phyloP scores from a whole-genome alignment of 2,888 invertebrate genomes.

The Schizotus pectinicornis region DNA sequence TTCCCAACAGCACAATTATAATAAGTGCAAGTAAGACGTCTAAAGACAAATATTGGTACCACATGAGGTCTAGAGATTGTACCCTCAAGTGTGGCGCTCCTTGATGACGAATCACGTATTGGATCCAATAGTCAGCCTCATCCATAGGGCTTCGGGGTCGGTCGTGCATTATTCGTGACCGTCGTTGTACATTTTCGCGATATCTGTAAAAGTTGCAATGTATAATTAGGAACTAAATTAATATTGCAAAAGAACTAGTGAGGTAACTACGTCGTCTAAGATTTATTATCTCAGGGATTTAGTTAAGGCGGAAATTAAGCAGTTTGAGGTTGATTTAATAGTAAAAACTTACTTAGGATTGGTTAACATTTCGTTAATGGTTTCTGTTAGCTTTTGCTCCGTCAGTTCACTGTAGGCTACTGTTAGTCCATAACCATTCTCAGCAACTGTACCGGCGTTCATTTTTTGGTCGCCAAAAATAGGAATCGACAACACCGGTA shows the following conservation, averaged over 20 bases:
- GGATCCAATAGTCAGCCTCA: slow-evolving; percentile 14
- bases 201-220: slow-evolving; percentile 16
- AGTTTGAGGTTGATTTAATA: too few species aligned
- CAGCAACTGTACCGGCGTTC: not conserved
- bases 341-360: slow-evolving; percentile 24
- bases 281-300: too few species aligned
- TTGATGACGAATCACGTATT: slow-evolving; percentile 12
- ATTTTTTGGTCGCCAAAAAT: slow-evolving; percentile 26
- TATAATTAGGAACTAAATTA: too few species aligned
- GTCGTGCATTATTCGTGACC: slow-evolving; percentile 9
- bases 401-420: slow-evolving; percentile 10
- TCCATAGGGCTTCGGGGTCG: not conserved
- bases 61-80: slow-evolving; percentile 1
- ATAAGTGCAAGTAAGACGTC: too few species aligned
- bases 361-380: slow-evolving; percentile 22
- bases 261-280: too few species aligned
- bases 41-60: slow-evolving; percentile 3
- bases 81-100: slow-evolving; percentile 10
- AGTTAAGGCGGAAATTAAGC: too few species aligned
- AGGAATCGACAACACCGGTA: slow-evolving; percentile 29
- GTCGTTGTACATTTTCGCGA: not conserved
- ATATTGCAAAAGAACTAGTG: too few species aligned
- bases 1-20: too few species aligned
- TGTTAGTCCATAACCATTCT: slow-evolving; percentile 11
- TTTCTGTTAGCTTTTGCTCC: slow-evolving; percentile 5